A percentile compares a stretch with the other conserved stretches of the same genome.
These are phyloP conservation scores for Caiman crocodilus DNA, from an alignment of 2,797 vertebrate species.

Conservation along the genomic window DNA sequence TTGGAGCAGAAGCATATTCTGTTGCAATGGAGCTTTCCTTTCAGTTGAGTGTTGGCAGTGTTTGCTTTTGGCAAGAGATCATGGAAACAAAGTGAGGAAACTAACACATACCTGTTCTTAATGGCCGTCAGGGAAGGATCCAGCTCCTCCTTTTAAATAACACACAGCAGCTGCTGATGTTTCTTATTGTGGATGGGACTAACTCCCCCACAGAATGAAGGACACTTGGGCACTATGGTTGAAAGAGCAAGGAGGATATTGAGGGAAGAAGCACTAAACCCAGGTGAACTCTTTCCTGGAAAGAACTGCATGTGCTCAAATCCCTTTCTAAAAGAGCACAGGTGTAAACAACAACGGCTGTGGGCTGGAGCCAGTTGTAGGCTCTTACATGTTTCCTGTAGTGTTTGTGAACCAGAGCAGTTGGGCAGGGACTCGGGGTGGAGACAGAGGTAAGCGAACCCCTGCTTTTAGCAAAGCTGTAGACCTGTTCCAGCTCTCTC, in stretches of 20 bases:
- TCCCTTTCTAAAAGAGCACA: conserved; percentile 18
- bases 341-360: neutral
- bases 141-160: conserved; percentile 10
- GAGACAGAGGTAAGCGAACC: neutral
- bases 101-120: neutral
- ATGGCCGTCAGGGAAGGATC: neutral
- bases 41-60: neutral
- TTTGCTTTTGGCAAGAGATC: neutral
- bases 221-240: neutral
- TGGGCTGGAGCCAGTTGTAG: neutral
- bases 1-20: fast-evolving
- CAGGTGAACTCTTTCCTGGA: conserved; percentile 44
- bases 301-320: conserved; percentile 20
- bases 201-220: neutral
- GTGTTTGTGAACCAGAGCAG: neutral
- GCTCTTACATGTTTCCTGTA: neutral
- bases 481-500: neutral
- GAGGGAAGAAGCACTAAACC: conserved; percentile 21
- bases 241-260: neutral
- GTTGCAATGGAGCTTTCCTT: neutral
- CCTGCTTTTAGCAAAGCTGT: neutral
- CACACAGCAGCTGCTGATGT: conserved; percentile 34
- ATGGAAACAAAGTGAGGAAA: neutral
- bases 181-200: neutral
- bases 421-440: neutral